Evolutionary conservation across 2,888 invertebrate species (phyloP).

Genomic region (Tenthredo amoena): DNA sequence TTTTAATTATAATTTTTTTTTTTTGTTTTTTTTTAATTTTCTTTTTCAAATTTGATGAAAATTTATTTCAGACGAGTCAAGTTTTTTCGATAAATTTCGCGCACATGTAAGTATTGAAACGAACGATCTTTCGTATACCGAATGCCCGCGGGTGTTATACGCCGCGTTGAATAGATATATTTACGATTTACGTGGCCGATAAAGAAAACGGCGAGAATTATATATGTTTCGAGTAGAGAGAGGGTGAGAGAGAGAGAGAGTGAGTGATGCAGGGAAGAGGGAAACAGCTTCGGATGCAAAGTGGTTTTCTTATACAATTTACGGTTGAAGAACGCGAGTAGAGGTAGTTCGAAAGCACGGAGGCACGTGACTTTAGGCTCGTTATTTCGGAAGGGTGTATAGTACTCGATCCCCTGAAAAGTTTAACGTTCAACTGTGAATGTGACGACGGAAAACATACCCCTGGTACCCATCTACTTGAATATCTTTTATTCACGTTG

Average conservation of each 20-base stretch:
- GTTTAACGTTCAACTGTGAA: conserved; percentile 7
- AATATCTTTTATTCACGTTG: not conserved
- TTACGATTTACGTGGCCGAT: conserved; percentile 35
- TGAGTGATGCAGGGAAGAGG: not conserved
- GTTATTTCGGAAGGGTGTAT: not conserved
- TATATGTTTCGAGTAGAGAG: not conserved
- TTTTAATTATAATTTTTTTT: not conserved
- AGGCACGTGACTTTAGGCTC: conserved; percentile 26
- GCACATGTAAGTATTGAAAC: not conserved
- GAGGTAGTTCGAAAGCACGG: conserved; percentile 32
- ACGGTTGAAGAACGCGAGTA: conserved; percentile 17
- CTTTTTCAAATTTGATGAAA: no score
- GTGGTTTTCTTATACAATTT: conserved; percentile 18
- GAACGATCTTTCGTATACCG: not conserved
- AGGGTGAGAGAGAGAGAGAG: no score
- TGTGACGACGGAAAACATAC: conserved; percentile 11
- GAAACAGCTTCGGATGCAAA: conserved; percentile 1
- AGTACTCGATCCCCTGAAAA: not conserved
- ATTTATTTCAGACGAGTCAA: no score
- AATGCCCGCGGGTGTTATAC: not conserved
- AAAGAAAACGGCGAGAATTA: not conserved
- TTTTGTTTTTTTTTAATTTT: no score
- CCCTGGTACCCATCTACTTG: not conserved
- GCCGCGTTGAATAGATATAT: not conserved
- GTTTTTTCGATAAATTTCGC: not conserved